Conservation (phyloP, 2,888 invertebrate species). For the Cybosia mesomella region DNA sequence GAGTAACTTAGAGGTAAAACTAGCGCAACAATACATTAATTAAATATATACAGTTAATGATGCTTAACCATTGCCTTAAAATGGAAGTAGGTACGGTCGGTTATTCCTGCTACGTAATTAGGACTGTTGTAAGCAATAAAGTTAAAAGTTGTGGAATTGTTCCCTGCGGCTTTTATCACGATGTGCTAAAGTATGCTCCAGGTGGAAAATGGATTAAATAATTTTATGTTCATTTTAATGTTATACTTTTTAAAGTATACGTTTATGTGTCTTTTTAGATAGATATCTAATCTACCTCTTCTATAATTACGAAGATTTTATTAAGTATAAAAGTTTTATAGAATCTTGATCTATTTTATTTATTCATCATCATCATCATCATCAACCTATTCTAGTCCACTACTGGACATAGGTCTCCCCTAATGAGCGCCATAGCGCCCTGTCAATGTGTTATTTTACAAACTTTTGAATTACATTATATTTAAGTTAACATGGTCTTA, state of each 20-base stretch:
- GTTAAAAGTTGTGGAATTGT: slow-evolving; percentile 60
- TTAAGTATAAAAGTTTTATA: neutral
- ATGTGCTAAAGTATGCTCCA: slow-evolving; percentile 45
- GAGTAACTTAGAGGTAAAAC: slow-evolving; percentile 14
- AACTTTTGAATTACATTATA: neutral
- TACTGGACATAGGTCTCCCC: too few species aligned
- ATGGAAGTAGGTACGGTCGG: slow-evolving; percentile 51
- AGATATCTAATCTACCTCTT: neutral
- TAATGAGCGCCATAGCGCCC: too few species aligned
- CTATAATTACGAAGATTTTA: too few species aligned
- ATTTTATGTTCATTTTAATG: slow-evolving; percentile 23
- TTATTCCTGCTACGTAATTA: slow-evolving; percentile 54
- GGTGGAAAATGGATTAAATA: slow-evolving; percentile 44
- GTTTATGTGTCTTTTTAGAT: slow-evolving; percentile 5
- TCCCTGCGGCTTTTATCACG: slow-evolving; percentile 55
- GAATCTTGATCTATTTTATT: neutral
- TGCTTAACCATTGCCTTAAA: slow-evolving; percentile 42
- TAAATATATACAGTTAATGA: slow-evolving; percentile 34
- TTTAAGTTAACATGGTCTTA: too few species aligned
- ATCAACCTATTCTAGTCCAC: too few species aligned
- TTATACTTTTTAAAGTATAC: slow-evolving; percentile 18
- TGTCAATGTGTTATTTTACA: neutral
- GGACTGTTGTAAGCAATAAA: slow-evolving; percentile 62
- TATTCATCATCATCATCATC: too few species aligned
- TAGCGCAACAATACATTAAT: slow-evolving; percentile 21